Percentiles rank a stretch among this genome's conserved stretches.
phyloP scores from a whole-genome alignment of 2,113 vertebrate species.

The Emydura subglobosa region DNA sequence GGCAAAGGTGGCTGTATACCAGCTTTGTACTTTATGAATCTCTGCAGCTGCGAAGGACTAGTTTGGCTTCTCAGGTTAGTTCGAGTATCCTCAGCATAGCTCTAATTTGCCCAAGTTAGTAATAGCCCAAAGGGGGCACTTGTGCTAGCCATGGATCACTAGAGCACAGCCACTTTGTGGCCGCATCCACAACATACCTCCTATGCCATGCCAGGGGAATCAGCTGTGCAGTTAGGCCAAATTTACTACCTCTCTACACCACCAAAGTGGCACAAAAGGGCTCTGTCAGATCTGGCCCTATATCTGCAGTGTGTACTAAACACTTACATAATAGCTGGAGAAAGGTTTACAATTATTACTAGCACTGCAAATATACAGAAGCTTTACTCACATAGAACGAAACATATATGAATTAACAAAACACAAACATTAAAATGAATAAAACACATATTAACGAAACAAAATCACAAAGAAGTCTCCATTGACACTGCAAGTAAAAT shows the following conservation, averaged over 20 bases:
- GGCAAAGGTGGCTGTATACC: fast-evolving
- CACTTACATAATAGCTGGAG: neutral
- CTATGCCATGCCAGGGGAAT: neutral
- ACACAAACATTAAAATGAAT: neutral
- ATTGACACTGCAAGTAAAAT: neutral
- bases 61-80: neutral
- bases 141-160: neutral
- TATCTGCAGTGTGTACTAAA: neutral
- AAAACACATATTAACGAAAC: too few relatives aligned
- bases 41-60: neutral
- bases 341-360: neutral
- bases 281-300: neutral
- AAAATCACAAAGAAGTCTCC: neutral
- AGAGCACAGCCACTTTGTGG: neutral
- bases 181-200: neutral
- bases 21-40: neutral
- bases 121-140: neutral
- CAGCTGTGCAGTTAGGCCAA: neutral
- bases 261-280: neutral
- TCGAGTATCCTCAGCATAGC: neutral
- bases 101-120: neutral
- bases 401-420: neutral
- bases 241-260: neutral
- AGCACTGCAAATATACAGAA: neutral
- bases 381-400: neutral